These are phyloP conservation scores for Falco peregrinus DNA, from an alignment of 2,797 vertebrate species.

Conservation along the genomic window DNA sequence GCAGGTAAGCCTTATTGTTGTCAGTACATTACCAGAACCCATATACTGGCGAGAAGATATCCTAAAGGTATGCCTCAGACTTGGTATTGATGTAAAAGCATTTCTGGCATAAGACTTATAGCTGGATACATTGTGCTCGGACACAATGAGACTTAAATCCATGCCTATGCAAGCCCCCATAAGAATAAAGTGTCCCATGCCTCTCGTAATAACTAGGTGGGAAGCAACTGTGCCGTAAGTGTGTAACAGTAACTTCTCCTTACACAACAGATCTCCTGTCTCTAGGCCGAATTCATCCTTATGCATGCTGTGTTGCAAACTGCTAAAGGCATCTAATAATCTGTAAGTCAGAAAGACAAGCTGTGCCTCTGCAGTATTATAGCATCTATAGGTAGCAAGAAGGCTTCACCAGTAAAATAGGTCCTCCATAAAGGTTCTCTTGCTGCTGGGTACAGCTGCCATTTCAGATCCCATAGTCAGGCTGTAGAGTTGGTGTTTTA, in stretches of 20 bases:
- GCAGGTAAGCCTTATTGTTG: neutral
- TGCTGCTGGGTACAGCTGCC: neutral
- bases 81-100: neutral
- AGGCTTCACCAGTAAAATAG: neutral
- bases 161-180: fast-evolving
- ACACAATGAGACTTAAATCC: neutral
- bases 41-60: neutral
- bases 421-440: neutral
- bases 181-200: neutral
- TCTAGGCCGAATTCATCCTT: neutral
- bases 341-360: neutral
- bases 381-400: neutral
- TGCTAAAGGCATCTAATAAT: neutral
- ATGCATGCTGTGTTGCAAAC: neutral
- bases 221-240: neutral
- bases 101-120: neutral
- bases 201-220: neutral
- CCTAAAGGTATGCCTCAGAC: neutral
- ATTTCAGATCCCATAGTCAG: neutral
- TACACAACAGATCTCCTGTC: neutral
- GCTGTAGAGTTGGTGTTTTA: neutral
- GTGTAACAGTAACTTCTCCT: neutral
- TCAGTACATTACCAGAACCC: neutral
- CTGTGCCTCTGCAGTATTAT: neutral
- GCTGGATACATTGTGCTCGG: neutral